Conservation (phyloP, 37 sponge, comb jelly and placozoan genomes). For the Cliona cf. orientalis region DNA sequence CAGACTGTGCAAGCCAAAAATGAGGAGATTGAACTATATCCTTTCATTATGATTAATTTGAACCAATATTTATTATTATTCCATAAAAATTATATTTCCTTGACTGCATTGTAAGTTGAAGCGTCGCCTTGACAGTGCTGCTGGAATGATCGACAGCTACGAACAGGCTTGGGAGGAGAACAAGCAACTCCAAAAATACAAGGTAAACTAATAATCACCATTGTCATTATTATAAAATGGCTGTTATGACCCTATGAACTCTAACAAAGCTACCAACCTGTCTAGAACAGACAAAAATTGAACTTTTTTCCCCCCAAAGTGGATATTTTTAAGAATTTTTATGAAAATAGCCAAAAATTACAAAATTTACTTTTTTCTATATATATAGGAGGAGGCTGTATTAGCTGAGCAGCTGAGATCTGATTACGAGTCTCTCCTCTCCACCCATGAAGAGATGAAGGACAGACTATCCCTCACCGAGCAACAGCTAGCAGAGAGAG, state of each 20-base stretch:
- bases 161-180: slow-evolving; percentile 58
- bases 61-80: neutral
- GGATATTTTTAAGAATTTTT: too few species aligned
- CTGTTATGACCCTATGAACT: neutral
- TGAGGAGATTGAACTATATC: slow-evolving; percentile 48
- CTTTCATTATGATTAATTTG: neutral
- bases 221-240: neutral
- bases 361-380: neutral
- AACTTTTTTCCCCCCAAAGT: too few species aligned
- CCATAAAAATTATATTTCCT: slow-evolving; percentile 32
- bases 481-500: neutral
- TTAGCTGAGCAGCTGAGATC: neutral
- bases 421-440: neutral
- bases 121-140: slow-evolving; percentile 32
- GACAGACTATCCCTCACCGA: slow-evolving; percentile 30
- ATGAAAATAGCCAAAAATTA: too few species aligned
- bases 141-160: slow-evolving; percentile 50
- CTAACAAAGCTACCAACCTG: neutral
- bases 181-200: slow-evolving; percentile 31
- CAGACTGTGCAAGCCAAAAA: neutral
- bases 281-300: neutral
- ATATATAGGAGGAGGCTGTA: neutral
- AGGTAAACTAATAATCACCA: slow-evolving; percentile 36
- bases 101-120: slow-evolving; percentile 55
- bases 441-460: slow-evolving; percentile 24